phyloP scores from a whole-genome alignment of 2,888 invertebrate species.

The Coronaproctus castanopsis region DNA sequence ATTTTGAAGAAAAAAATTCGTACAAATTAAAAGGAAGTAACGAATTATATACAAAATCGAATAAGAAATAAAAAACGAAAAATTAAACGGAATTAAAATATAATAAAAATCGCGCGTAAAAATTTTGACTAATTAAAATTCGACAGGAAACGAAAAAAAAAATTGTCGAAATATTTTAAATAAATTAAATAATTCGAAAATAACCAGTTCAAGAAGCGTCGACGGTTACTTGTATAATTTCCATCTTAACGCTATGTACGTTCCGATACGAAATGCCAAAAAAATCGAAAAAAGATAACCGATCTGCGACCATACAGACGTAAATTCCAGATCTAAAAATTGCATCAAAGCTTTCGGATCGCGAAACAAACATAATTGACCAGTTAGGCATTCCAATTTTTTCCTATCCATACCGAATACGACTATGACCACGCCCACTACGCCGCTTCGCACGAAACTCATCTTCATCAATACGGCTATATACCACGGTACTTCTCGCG shows the following conservation, averaged over 20 bases:
- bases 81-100: no score
- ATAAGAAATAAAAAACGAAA: no score
- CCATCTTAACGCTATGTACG: slow-evolving; percentile 6
- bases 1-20: no score
- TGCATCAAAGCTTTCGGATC: slow-evolving; percentile 40
- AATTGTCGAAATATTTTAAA: no score
- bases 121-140: no score
- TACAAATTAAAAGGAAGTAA: no score
- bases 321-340: slow-evolving; percentile 35
- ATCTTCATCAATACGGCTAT: slow-evolving; percentile 42
- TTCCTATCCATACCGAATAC: slow-evolving; percentile 41
- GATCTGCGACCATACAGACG: slow-evolving; percentile 8
- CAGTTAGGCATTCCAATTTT: slow-evolving; percentile 34
- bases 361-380: slow-evolving; percentile 40
- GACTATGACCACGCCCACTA: slow-evolving; percentile 38
- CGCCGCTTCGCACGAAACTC: slow-evolving; percentile 43
- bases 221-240: no score
- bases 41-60: no score
- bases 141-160: no score
- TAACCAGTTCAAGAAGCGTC: no score
- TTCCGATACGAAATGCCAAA: slow-evolving; percentile 5
- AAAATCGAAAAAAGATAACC: slow-evolving; percentile 2
- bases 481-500: slow-evolving; percentile 36
- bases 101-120: no score
- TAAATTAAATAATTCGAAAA: no score